These are phyloP conservation scores for Sternotherus odoratus DNA, from an alignment of 2,797 vertebrate species.

Conservation along the genomic window DNA sequence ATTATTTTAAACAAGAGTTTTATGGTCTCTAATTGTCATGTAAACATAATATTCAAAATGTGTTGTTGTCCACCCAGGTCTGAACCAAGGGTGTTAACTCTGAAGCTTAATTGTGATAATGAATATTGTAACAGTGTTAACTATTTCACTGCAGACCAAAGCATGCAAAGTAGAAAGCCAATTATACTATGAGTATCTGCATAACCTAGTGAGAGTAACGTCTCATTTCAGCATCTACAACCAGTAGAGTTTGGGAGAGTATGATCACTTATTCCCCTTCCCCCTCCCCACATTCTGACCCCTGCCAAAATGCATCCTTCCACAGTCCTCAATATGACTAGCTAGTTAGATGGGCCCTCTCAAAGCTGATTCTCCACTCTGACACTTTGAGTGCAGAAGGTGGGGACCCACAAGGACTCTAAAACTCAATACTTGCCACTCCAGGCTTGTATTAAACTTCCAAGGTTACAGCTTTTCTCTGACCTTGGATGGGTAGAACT, in stretches of 20 bases:
- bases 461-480: too few relatives aligned
- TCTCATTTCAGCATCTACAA: neutral
- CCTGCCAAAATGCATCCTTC: neutral
- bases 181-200: neutral
- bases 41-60: neutral
- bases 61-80: neutral
- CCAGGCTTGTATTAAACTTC: too few relatives aligned
- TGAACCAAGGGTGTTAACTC: neutral
- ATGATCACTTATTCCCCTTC: neutral
- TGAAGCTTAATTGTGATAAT: neutral
- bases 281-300: neutral
- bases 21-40: rapidly evolving
- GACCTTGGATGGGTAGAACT: too few relatives aligned
- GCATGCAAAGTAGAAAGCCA: rapidly evolving
- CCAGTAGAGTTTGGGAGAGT: neutral
- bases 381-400: too few relatives aligned
- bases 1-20: neutral
- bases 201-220: neutral
- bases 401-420: too few relatives aligned
- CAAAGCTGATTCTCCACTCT: too few relatives aligned
- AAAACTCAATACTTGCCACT: too few relatives aligned
- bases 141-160: neutral
- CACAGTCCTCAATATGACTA: neutral
- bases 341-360: conserved; percentile 4
- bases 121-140: neutral